Evolutionary conservation across 2,888 invertebrate genomes (phyloP), one percentile per base, ranked within the genome.

Genomic region (Hydrotaea diabolus): DNA sequence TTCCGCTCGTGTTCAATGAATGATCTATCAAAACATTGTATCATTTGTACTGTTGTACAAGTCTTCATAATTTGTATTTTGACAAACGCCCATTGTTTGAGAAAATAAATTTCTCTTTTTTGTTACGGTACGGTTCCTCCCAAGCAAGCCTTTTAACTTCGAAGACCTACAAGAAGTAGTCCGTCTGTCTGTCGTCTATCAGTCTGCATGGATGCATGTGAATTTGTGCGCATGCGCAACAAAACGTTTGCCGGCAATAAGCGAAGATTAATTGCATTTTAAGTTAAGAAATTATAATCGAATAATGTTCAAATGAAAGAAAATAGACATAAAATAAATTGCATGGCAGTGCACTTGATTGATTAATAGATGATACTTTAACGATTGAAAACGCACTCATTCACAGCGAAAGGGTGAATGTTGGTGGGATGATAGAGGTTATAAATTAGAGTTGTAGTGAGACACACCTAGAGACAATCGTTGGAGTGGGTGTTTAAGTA

Each of bases 301-400:
- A 81, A 81, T 81, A 84, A 84, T 76, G 81, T 36, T 81, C 78
- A 62, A 81, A 59, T 73, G 31, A 81, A 84, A 79, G 72, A 69
- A 69, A 69, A 69, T 69, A 84, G 84, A 84, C 81, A 81, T 84
- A 75, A 84, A 84, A 81, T 84, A 81, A 84, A 84, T 84, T 84
- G 81, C 84, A 81, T 73, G 81, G 84, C 84, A 81, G 73, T 84
- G 84, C 81, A 84, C 84, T 84, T 84, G 84, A 84, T 84, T 84
- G 84, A 84, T 84, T 84, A 84, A 84, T 84, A 84, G 84, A 84
- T 84, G 84, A 84, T 81, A 81, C 84, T 78, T 79, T 81, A 84
- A 84, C 84, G 76, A 84, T 76, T 84, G 84, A 84, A 84, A 81
- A 84, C 81, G 80, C 77, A 46, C 46, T 23, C 59, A 46, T 15